Conservation (phyloP, 2,113 vertebrate genomes). For the Reinhardtius hippoglossoides region DNA sequence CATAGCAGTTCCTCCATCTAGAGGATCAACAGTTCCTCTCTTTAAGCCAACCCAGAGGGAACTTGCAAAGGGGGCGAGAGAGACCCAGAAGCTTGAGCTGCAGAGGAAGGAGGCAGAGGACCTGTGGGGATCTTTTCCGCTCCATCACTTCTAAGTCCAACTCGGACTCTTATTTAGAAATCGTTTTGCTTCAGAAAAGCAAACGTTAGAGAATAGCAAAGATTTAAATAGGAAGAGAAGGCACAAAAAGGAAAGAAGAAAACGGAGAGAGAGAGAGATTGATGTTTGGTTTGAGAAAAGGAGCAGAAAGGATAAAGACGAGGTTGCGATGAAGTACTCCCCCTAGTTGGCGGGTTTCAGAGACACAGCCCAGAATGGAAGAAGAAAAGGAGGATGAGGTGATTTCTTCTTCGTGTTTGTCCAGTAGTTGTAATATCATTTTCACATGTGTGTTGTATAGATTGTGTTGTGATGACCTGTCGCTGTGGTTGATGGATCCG, state of each 20-base stretch:
- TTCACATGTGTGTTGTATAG: slow-evolving; percentile 1
- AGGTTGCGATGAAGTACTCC: not conserved
- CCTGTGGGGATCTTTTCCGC: not conserved
- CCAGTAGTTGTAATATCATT: not conserved
- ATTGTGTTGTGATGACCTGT: not conserved
- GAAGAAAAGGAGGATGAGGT: slow-evolving; percentile 76
- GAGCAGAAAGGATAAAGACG: slow-evolving; percentile 7
- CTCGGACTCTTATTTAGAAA: not conserved
- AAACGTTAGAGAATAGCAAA: not conserved
- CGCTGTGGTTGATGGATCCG: slow-evolving; percentile 10
- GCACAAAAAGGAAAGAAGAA: not conserved
- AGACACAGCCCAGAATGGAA: slow-evolving; percentile 59
- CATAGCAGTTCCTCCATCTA: slow-evolving; percentile 39
- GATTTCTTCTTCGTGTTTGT: slow-evolving; percentile 40
- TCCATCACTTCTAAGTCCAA: not conserved
- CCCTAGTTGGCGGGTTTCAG: not conserved
- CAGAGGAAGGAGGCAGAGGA: slow-evolving; percentile 6
- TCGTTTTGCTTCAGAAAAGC: too few species aligned
- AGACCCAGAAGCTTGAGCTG: slow-evolving; percentile 18
- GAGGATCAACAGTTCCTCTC: slow-evolving; percentile 21
- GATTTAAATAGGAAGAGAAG: not conserved
- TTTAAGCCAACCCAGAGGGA: slow-evolving; percentile 21
- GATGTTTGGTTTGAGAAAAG: not conserved
- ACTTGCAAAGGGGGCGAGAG: not conserved
- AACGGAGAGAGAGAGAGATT: not conserved